These are phyloP conservation scores for Anastatus disparis DNA, from an alignment of 1,140 invertebrate genomes.

Conservation along the genomic window DNA sequence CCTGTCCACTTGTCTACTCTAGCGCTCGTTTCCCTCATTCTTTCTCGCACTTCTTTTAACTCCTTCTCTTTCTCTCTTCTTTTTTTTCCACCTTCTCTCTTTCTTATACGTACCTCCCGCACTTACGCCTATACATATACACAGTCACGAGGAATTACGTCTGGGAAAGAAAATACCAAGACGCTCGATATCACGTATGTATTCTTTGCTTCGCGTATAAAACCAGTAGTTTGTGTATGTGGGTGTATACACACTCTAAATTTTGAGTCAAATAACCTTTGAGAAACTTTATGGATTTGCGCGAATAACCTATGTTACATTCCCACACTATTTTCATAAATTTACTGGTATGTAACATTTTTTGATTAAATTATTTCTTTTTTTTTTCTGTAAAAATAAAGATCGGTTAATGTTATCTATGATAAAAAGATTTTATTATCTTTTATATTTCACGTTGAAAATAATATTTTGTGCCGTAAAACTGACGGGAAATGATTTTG, in stretches of 20 bases:
- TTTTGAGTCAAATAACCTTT: background rate
- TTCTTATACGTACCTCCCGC: no score
- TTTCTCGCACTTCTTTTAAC: constrained; percentile 32
- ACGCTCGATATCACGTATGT: constrained; percentile 20
- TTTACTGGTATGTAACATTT: no score
- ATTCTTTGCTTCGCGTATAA: background rate
- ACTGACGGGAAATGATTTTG: no score
- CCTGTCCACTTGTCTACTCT: constrained; percentile 43
- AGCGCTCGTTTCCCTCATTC: constrained; percentile 31
- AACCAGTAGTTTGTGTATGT: background rate
- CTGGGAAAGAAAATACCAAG: constrained; percentile 25
- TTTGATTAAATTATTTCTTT: no score
- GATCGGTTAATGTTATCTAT: no score
- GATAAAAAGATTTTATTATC: no score
- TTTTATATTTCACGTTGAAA: no score
- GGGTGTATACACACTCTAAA: background rate
- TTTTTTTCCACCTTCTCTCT: constrained; percentile 44
- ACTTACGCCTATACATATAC: no score
- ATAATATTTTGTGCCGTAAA: no score
- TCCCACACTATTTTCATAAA: no score
- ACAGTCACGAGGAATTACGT: no score
- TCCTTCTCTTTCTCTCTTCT: constrained; percentile 34
- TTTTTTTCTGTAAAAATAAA: no score
- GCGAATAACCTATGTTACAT: background rate
- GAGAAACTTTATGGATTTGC: background rate